Conservation (phyloP, 2,888 invertebrate genomes). For the Drosophila conformis region DNA sequence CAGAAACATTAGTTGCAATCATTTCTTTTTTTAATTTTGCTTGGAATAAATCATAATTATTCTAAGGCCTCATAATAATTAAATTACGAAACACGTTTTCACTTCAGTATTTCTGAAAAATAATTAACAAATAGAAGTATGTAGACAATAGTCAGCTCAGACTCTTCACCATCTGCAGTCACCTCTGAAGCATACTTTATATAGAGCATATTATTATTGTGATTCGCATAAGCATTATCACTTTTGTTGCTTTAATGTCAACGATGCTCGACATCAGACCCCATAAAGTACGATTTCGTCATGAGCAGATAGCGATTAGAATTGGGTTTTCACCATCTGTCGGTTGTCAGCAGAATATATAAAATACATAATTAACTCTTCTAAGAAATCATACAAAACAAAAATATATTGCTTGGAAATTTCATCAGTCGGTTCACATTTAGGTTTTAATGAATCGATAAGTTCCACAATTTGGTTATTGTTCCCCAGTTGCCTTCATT, state of each 20-base stretch:
- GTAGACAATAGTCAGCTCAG: neutral
- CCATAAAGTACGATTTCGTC: too few relatives aligned
- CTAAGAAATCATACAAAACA: too few relatives aligned
- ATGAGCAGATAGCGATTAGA: too few relatives aligned
- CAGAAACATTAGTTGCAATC: neutral
- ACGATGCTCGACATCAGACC: too few relatives aligned
- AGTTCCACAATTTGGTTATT: neutral
- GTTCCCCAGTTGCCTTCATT: constrained; percentile 32
- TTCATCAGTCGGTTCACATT: neutral
- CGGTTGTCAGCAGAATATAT: neutral
- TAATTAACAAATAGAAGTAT: neutral
- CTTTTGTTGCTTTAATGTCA: too few relatives aligned
- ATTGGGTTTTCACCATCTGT: too few relatives aligned
- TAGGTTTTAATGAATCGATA: neutral
- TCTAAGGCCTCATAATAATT: neutral
- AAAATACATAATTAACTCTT: too few relatives aligned
- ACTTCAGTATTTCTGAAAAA: neutral
- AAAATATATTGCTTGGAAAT: too few relatives aligned
- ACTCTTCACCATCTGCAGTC: neutral
- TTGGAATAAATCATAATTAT: neutral
- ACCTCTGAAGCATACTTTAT: neutral
- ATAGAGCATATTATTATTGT: too few relatives aligned
- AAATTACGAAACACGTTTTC: too few relatives aligned
- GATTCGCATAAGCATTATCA: too few relatives aligned
- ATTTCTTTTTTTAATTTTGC: neutral